Evolutionary conservation across 2,113 vertebrate species (phyloP), one percentile per base, ranked within the genome.

Genomic region (Erinaceus europaeus): DNA sequence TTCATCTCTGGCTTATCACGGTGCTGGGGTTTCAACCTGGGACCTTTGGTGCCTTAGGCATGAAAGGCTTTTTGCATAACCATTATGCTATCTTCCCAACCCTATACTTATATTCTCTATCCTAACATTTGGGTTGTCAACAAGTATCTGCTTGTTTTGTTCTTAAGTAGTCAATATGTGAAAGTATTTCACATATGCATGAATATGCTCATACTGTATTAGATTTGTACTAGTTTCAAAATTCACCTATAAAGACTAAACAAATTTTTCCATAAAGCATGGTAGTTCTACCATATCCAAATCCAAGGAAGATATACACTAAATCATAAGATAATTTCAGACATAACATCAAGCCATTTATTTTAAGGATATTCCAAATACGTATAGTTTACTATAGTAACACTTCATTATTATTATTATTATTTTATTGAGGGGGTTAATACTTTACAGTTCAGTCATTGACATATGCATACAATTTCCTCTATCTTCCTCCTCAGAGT

Each of bases 261-360:
- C 48, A 34, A 6, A 50, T 52, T 27, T 81, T 14, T 48, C 25
- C 29, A 38, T 65, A 90, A 91, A 85, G 85, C 55, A 69, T 29
- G n/a, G 21, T 40, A 78, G 84, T 87, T 80, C 73, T 86, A 38
- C 13, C 27, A 8, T 64, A 44, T 92, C 69, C 48, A 25, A 84
- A 46, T 21, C 52, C 42, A 48, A 40, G 14, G 48, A 71, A 68
- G n/a, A 75, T 40, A 57, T 4, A 75, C 20, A 48, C 8, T 55
- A 4, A 36, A 34, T 71, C 74, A 71, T 78, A 40, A 69, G 77
- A 77, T 81, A 52, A 85, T 81, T 84, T 86, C 77, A 89, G 32
- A 78, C 67, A 55, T 86, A 68, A 52, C 69, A 86, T 71, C 73
- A 79, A 89, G 44, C 4, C 86, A 86, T 68, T 46, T 53, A 69